phyloP scores from a whole-genome alignment of 2,888 invertebrate species.

The Drosophila mulleri region DNA sequence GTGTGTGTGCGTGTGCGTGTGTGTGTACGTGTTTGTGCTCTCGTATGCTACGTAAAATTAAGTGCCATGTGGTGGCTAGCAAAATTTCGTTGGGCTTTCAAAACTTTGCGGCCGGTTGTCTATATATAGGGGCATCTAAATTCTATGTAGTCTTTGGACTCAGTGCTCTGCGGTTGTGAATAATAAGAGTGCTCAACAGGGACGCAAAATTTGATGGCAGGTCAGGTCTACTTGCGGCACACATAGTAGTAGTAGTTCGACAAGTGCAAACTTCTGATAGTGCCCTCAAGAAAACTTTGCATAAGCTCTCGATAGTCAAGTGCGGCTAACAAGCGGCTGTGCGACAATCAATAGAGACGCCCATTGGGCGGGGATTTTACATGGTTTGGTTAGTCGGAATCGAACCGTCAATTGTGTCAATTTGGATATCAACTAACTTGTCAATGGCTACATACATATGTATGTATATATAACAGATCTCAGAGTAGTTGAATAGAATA shows the following conservation, averaged over 20 bases:
- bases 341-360: slow-evolving; percentile 15
- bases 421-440: slow-evolving; percentile 1
- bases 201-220: slow-evolving; percentile 47
- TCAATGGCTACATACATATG: not conserved
- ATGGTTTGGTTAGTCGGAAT: slow-evolving; percentile 1
- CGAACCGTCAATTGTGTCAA: slow-evolving; percentile 7
- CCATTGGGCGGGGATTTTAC: not conserved
- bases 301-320: slow-evolving; percentile 36
- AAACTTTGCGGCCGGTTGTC: slow-evolving; percentile 69
- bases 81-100: slow-evolving; percentile 76
- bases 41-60: slow-evolving; percentile 64
- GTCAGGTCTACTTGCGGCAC: slow-evolving; percentile 32
- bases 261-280: slow-evolving; percentile 43
- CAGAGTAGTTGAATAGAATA: not conserved
- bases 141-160: slow-evolving; percentile 23
- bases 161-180: slow-evolving; percentile 48
- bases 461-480: no score
- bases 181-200: slow-evolving; percentile 47
- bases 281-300: slow-evolving; percentile 14
- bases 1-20: slow-evolving; percentile 16
- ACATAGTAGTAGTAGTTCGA: slow-evolving; percentile 3
- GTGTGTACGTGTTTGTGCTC: slow-evolving; percentile 20
- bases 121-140: slow-evolving; percentile 27
- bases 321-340: slow-evolving; percentile 32
- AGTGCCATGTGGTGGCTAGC: slow-evolving; percentile 74